A percentile compares a stretch with the other conserved stretches of the same genome.
phyloP scores from a whole-genome alignment of 1,140 invertebrate genomes.

The Marisa cornuarietis region DNA sequence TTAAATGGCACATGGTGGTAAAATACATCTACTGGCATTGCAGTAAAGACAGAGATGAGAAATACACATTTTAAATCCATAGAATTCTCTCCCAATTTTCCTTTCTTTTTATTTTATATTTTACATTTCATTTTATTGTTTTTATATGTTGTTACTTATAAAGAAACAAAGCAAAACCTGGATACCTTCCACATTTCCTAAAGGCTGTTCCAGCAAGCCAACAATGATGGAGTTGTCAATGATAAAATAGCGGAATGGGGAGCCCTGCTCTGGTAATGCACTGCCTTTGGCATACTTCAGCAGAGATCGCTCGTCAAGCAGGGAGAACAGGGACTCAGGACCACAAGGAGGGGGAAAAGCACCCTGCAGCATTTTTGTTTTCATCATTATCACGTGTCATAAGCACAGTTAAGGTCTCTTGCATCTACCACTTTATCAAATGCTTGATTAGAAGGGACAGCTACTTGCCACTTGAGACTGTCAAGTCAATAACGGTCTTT shows the following conservation, averaged over 20 bases:
- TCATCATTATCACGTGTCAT: background rate
- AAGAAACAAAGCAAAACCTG: too few relatives aligned
- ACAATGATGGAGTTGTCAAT: slow-evolving; percentile 88
- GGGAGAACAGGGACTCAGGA: slow-evolving; percentile 83
- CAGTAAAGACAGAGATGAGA: too few relatives aligned
- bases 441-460: background rate
- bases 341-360: slow-evolving; percentile 87
- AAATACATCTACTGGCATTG: too few relatives aligned
- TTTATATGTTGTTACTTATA: too few relatives aligned
- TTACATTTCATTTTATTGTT: too few relatives aligned
- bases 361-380: slow-evolving; percentile 68
- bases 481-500: too few relatives aligned
- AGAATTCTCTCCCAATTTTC: too few relatives aligned
- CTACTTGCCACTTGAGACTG: too few relatives aligned
- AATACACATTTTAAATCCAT: too few relatives aligned
- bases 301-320: slow-evolving; percentile 87
- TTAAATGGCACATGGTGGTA: too few relatives aligned
- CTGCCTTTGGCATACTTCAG: slow-evolving; percentile 78
- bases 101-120: too few relatives aligned
- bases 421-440: background rate
- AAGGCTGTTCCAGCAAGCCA: slow-evolving; percentile 88
- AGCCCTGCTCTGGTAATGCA: slow-evolving; percentile 64
- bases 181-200: slow-evolving; percentile 73
- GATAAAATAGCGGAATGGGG: slow-evolving; percentile 84
- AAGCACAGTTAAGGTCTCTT: background rate